These are phyloP conservation scores for Sander vitreus DNA, from an alignment of 2,113 vertebrate species.

Conservation along the genomic window DNA sequence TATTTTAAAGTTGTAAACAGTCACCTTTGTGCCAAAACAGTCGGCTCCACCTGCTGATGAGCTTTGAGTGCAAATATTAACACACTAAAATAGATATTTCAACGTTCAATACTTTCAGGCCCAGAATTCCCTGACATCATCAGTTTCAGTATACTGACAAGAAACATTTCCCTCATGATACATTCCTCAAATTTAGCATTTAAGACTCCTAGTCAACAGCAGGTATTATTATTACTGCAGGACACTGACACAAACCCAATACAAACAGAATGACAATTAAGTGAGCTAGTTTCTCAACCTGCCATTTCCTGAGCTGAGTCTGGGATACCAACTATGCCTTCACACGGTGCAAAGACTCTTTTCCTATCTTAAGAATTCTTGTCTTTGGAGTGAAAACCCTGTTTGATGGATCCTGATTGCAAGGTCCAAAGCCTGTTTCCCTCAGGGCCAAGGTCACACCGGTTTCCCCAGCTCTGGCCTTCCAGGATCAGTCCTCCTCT, in stretches of 20 bases:
- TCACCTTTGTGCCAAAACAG: background rate
- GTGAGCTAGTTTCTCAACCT: slow-evolving; percentile 55
- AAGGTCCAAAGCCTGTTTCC: slow-evolving; percentile 70
- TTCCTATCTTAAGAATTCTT: slow-evolving; percentile 63
- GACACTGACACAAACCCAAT: slow-evolving; percentile 35
- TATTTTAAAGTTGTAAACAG: slow-evolving; percentile 14
- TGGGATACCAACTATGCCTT: slow-evolving; percentile 59
- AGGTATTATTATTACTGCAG: slow-evolving; percentile 49
- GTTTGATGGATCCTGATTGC: slow-evolving; percentile 63
- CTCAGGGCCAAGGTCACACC: slow-evolving; percentile 61
- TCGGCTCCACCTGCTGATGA: slow-evolving; percentile 24
- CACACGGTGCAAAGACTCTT: slow-evolving; percentile 55
- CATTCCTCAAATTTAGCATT: slow-evolving; percentile 34
- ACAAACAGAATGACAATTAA: slow-evolving; percentile 55
- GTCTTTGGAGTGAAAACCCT: slow-evolving; percentile 68
- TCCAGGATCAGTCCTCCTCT: slow-evolving; percentile 85
- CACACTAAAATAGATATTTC: background rate
- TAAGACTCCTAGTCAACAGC: slow-evolving; percentile 10
- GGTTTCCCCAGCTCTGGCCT: slow-evolving; percentile 65
- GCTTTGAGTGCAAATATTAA: slow-evolving; percentile 20
- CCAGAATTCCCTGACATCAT: slow-evolving; percentile 4
- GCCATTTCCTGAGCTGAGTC: slow-evolving; percentile 50
- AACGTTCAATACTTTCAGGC: background rate
- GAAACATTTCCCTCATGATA: slow-evolving; percentile 18
- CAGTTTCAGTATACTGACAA: background rate